These are phyloP conservation scores for Odocoileus hemionus DNA, from an alignment of 2,113 vertebrate species.

Conservation along the genomic window DNA sequence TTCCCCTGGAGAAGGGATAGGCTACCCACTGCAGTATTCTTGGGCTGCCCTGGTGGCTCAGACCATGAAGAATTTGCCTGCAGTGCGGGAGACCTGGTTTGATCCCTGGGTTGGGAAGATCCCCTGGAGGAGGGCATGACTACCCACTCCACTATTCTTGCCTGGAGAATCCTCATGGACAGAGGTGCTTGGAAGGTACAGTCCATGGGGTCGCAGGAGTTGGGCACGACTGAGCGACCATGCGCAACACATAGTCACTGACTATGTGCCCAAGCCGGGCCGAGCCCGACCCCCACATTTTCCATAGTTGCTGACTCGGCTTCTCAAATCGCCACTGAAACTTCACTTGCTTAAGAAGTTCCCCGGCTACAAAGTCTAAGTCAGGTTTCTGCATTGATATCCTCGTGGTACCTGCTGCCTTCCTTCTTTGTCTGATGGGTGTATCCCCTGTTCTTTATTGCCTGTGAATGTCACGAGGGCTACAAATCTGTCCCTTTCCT, in stretches of 20 bases:
- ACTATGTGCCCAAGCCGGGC: too few species aligned
- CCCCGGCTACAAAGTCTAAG: not conserved
- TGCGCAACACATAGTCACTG: not conserved
- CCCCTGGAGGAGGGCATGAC: not conserved
- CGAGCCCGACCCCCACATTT: too few species aligned
- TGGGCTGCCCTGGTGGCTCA: too few species aligned
- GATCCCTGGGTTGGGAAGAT: not conserved
- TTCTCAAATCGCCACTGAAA: not conserved
- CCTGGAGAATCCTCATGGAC: not conserved
- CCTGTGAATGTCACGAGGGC: not conserved
- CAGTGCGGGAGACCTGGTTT: not conserved
- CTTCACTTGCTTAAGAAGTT: not conserved
- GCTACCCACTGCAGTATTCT: too few species aligned
- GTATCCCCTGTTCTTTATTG: not conserved
- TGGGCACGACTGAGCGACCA: fast-evolving
- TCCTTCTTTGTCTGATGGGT: not conserved
- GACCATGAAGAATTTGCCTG: too few species aligned
- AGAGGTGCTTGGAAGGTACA: not conserved
- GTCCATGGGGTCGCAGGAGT: not conserved
- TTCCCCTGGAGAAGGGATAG: too few species aligned
- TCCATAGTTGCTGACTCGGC: not conserved
- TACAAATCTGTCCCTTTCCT: not conserved
- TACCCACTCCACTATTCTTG: not conserved
- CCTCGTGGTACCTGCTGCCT: not conserved
- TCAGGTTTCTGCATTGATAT: not conserved